Evolutionary conservation across 2,888 invertebrate species (phyloP).

Genomic region (Acanthosepion pharaonis): DNA sequence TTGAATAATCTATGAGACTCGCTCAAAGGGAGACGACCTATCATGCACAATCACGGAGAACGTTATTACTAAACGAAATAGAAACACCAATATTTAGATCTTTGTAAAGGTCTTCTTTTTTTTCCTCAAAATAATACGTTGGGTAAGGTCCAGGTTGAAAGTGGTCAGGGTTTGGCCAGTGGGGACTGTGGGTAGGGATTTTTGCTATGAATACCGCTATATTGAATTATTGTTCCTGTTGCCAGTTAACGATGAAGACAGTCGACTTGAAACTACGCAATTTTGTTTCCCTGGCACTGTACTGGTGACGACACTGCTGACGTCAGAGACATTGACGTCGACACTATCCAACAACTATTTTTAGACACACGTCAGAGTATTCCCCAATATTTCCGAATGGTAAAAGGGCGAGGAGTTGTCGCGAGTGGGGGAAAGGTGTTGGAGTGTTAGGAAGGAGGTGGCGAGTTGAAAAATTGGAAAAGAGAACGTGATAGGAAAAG

Average conservation of each 20-base stretch:
- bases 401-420: not conserved
- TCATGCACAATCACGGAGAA: not conserved
- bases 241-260: not conserved
- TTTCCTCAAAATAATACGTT: not conserved
- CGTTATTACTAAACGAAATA: not conserved
- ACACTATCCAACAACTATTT: not conserved
- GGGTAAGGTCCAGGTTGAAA: not conserved
- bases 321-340: not conserved
- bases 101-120: not conserved
- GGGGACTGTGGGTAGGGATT: not conserved
- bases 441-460: not conserved
- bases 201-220: not conserved
- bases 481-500: not conserved
- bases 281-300: constrained; percentile 33
- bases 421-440: not conserved
- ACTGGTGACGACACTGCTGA: not conserved
- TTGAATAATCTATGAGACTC: not conserved
- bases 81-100: not conserved
- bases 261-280: not conserved
- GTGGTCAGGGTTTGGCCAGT: not conserved
- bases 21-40: not conserved
- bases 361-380: not conserved
- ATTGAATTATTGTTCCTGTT: not conserved
- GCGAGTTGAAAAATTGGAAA: not conserved
- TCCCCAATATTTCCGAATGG: not conserved